Evolutionary conservation across 2,797 vertebrate genomes (phyloP).

Genomic region (Rachycentron canadum): DNA sequence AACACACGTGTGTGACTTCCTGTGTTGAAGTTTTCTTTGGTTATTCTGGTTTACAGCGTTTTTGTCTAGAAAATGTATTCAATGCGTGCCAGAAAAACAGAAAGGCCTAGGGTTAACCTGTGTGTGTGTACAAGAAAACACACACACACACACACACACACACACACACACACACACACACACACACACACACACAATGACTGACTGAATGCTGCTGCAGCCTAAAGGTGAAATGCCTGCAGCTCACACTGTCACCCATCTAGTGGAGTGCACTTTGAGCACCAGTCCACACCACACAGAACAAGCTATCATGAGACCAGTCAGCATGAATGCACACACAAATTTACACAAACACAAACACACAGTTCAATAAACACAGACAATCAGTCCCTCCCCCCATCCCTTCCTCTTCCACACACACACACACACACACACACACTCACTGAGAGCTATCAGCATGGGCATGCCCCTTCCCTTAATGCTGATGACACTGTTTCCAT

Average conservation of each 20-base stretch:
- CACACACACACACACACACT: slow-evolving; percentile 42
- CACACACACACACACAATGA: slow-evolving; percentile 5
- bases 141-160: slow-evolving; percentile 11
- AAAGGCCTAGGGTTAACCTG: background rate
- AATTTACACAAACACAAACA: slow-evolving; percentile 50
- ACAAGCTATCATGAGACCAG: slow-evolving; percentile 71
- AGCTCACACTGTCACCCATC: slow-evolving; percentile 58
- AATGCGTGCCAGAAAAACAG: background rate
- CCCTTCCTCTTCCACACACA: slow-evolving; percentile 27
- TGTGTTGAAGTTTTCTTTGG: too few species aligned
- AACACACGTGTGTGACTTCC: too few species aligned
- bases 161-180: slow-evolving; percentile 16
- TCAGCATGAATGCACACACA: slow-evolving; percentile 64
- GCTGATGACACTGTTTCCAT: slow-evolving; percentile 81
- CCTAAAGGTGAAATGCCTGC: slow-evolving; percentile 51
- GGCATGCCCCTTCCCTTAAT: slow-evolving; percentile 74
- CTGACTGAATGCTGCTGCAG: slow-evolving; percentile 40
- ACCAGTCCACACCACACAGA: slow-evolving; percentile 70
- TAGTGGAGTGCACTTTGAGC: slow-evolving; percentile 78
- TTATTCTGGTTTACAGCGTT: too few species aligned
- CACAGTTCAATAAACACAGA: slow-evolving; percentile 73
- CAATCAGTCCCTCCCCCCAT: slow-evolving; percentile 67
- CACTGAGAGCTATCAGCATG: slow-evolving; percentile 65
- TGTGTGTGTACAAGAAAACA: background rate
- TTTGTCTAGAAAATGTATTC: too few species aligned